Evolutionary conservation across 2,888 invertebrate genomes (phyloP).

Genomic region (Ectemnius lituratus): DNA sequence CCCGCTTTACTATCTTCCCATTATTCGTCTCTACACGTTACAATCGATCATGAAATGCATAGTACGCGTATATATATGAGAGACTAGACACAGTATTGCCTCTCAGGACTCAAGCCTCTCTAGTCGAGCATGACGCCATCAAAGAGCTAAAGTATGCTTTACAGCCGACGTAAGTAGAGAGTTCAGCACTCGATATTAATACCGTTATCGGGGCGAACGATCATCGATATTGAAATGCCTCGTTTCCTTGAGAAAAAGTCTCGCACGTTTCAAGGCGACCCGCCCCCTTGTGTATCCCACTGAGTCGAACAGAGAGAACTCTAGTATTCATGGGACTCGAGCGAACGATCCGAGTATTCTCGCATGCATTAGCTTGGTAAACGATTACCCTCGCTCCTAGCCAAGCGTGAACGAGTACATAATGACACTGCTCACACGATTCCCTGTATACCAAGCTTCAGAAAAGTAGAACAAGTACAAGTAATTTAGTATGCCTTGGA

Average conservation of each 20-base stretch:
- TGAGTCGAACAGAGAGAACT: too few species aligned
- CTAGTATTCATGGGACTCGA: too few species aligned
- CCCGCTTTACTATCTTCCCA: too few species aligned
- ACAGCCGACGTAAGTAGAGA: conserved; percentile 13
- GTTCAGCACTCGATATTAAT: conserved; percentile 16
- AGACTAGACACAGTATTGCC: too few species aligned
- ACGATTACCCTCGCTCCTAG: neutral
- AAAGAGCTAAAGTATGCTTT: too few species aligned
- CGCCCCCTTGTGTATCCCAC: neutral
- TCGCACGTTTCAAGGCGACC: neutral
- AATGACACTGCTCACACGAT: too few species aligned
- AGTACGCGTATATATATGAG: neutral
- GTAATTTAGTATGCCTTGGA: too few species aligned
- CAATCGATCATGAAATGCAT: too few species aligned
- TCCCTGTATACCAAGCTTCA: too few species aligned
- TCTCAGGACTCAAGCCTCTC: neutral
- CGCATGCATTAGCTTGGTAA: conserved; percentile 1
- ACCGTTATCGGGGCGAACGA: conserved; percentile 40
- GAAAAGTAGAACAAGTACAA: too few species aligned
- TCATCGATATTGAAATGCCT: neutral
- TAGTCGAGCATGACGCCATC: conserved; percentile 15
- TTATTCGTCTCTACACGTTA: too few species aligned
- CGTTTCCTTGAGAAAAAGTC: neutral
- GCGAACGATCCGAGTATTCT: too few species aligned
- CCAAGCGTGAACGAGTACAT: neutral